phyloP scores from a whole-genome alignment of 2,113 vertebrate genomes.

The Entelurus aequoreus region DNA sequence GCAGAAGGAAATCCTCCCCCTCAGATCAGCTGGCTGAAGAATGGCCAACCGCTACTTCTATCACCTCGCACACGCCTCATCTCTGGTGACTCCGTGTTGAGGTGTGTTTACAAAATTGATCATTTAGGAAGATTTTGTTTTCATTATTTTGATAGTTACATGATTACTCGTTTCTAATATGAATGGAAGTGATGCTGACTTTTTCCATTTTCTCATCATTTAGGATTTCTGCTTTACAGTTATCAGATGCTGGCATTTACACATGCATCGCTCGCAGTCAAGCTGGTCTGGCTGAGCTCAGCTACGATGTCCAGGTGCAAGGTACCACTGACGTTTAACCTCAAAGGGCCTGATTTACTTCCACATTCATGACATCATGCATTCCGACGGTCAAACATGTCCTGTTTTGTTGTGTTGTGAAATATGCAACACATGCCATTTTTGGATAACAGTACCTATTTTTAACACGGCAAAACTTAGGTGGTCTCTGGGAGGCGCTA shows the following conservation, averaged over 20 bases:
- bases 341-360: too few species aligned
- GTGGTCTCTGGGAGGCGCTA: too few species aligned
- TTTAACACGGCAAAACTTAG: too few species aligned
- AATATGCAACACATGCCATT: too few species aligned
- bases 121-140: not conserved
- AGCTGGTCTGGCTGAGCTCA: constrained; percentile 78
- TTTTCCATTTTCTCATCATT: constrained; percentile 20
- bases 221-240: constrained; percentile 82
- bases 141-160: too few species aligned
- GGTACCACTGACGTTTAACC: constrained; percentile 61
- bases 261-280: constrained; percentile 79
- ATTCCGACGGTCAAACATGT: too few species aligned
- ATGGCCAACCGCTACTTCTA: constrained; percentile 76
- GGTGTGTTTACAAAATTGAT: constrained; percentile 59
- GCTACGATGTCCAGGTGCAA: constrained; percentile 80
- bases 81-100: constrained; percentile 73
- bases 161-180: too few species aligned
- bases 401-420: too few species aligned
- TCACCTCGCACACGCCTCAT: constrained; percentile 75
- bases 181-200: constrained; percentile 6
- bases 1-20: constrained; percentile 73
- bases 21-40: constrained; percentile 84
- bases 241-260: constrained; percentile 80
- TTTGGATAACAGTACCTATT: too few species aligned
- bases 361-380: too few species aligned